A percentile compares a stretch with the other conserved stretches of the same genome.
Evolutionary conservation across 2,888 invertebrate genomes (phyloP).

Genomic region (Drosophila emarginata): DNA sequence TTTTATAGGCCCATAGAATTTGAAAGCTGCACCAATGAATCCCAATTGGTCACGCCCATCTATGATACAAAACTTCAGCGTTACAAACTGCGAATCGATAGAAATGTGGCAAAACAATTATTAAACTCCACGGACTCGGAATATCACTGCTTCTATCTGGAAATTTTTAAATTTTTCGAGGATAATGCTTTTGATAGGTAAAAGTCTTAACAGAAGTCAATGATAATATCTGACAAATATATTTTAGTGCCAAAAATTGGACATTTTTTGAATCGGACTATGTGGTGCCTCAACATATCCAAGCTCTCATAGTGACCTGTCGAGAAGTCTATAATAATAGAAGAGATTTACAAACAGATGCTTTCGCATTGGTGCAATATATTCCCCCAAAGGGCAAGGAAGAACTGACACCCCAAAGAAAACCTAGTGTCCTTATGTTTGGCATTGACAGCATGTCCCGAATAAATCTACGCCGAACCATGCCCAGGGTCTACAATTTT

Average conservation of each 20-base stretch:
- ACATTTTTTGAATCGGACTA: slow-evolving; percentile 34
- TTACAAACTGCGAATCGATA: slow-evolving; percentile 42
- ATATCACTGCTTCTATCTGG: slow-evolving; percentile 71
- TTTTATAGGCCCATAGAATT: slow-evolving; percentile 83
- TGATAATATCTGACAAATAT: background rate
- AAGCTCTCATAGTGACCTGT: slow-evolving; percentile 35
- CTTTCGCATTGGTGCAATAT: slow-evolving; percentile 84
- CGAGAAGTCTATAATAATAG: slow-evolving; percentile 20
- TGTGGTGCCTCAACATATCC: slow-evolving; percentile 36
- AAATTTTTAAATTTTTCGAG: slow-evolving; percentile 45
- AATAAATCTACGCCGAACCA: slow-evolving; percentile 88
- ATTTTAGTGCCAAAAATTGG: slow-evolving; percentile 10
- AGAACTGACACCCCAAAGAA: slow-evolving; percentile 18
- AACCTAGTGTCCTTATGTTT: slow-evolving; percentile 87
- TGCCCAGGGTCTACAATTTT: slow-evolving; percentile 87
- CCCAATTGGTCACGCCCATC: slow-evolving; percentile 25
- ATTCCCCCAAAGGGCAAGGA: background rate
- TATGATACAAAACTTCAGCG: slow-evolving; percentile 24
- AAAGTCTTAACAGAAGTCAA: background rate
- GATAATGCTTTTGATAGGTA: slow-evolving; percentile 27
- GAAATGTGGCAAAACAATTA: slow-evolving; percentile 38
- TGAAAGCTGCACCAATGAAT: slow-evolving; percentile 82
- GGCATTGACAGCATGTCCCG: slow-evolving; percentile 93
- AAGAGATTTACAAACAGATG: slow-evolving; percentile 71
- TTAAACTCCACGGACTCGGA: slow-evolving; percentile 29